A percentile compares a stretch with the other conserved stretches of the same genome.
Evolutionary conservation across 92 coral and sea anemone species (phyloP).

Genomic region (Siderastrea siderea): DNA sequence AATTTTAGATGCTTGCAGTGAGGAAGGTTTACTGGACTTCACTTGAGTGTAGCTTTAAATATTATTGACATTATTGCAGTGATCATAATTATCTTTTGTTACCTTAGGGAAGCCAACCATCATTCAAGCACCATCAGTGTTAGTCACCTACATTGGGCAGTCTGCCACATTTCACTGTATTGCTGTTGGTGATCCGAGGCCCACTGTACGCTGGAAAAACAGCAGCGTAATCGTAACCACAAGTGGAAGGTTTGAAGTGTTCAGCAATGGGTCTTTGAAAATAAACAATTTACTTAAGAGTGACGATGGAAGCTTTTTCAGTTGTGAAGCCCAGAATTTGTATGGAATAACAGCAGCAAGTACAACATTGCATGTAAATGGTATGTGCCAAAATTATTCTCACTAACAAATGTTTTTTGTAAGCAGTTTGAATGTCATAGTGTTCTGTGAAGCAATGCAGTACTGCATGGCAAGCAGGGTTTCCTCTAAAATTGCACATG

Average conservation of each 20-base stretch:
- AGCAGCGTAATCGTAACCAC: slow-evolving; percentile 32
- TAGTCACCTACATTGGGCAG: slow-evolving; percentile 75
- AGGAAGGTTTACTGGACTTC: too few relatives aligned
- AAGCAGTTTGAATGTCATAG: too few relatives aligned
- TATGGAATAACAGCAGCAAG: slow-evolving; percentile 79
- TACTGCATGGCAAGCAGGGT: too few relatives aligned
- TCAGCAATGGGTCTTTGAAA: slow-evolving; percentile 71
- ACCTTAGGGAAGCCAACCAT: slow-evolving; percentile 73
- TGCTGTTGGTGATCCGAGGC: slow-evolving; percentile 56
- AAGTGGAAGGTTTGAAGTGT: slow-evolving; percentile 66
- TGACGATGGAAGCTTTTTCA: slow-evolving; percentile 78
- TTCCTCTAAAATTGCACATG: too few relatives aligned
- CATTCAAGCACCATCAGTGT: slow-evolving; percentile 55
- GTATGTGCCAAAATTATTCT: slow-evolving; percentile 51
- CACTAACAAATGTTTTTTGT: neutral
- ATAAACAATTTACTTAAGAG: slow-evolving; percentile 69
- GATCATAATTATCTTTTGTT: neutral
- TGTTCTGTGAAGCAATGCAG: too few relatives aligned
- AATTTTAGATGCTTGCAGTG: too few relatives aligned
- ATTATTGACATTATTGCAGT: neutral
- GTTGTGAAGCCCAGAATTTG: slow-evolving; percentile 69
- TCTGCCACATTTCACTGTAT: slow-evolving; percentile 80
- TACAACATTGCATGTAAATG: slow-evolving; percentile 80
- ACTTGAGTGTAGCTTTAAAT: neutral
- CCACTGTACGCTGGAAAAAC: slow-evolving; percentile 69